Evolutionary conservation across 1,140 invertebrate species (phyloP).

Genomic region (Parasteatoda tepidariorum): DNA sequence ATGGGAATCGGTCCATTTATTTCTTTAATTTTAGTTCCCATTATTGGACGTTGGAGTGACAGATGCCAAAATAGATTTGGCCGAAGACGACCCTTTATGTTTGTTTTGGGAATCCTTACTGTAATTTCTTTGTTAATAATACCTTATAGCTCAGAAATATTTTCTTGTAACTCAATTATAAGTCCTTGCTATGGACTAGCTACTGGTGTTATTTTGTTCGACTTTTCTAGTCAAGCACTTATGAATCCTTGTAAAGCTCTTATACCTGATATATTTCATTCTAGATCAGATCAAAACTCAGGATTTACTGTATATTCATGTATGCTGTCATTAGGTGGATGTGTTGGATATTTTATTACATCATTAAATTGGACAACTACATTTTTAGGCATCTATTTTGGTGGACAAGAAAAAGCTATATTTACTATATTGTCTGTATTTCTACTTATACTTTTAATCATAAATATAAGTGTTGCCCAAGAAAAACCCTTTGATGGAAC

Average conservation of each 20-base stretch:
- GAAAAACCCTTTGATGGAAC: constrained; percentile 49
- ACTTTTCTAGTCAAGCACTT: constrained; percentile 71
- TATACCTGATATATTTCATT: constrained; percentile 67
- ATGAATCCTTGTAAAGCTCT: constrained; percentile 72
- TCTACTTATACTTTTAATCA: constrained; percentile 61
- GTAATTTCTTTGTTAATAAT: constrained; percentile 68
- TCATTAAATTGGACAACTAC: constrained; percentile 70
- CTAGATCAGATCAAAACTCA: constrained; percentile 65
- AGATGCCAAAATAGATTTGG: constrained; percentile 68
- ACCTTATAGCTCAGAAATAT: constrained; percentile 66
- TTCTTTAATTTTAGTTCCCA: constrained; percentile 70
- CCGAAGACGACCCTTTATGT: constrained; percentile 71
- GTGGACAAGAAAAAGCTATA: constrained; percentile 63
- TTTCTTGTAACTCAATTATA: constrained; percentile 43
- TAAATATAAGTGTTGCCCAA: constrained; percentile 63
- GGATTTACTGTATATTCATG: constrained; percentile 71
- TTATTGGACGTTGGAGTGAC: constrained; percentile 70
- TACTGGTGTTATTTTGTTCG: constrained; percentile 69
- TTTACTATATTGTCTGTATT: constrained; percentile 63
- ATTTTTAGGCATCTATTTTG: constrained; percentile 51
- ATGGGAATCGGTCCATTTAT: constrained; percentile 66
- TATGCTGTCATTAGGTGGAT: constrained; percentile 71
- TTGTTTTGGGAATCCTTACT: constrained; percentile 67
- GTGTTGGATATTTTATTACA: constrained; percentile 71
- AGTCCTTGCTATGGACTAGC: constrained; percentile 64